Conservation (phyloP, 92 coral and sea anemone species). For the Paramuricea clavata region DNA sequence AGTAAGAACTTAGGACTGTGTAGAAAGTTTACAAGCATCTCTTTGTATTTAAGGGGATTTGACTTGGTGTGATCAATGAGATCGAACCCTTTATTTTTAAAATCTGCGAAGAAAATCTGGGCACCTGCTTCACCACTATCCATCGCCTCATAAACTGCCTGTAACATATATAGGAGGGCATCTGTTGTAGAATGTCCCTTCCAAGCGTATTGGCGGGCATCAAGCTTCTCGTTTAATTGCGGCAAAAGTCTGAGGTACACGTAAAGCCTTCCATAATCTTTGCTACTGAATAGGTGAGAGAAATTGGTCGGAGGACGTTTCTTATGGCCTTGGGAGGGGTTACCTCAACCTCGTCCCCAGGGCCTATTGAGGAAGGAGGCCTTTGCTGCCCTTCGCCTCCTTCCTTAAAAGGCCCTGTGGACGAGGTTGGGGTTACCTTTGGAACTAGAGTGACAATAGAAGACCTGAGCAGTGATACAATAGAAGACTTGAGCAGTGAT, state of each 20-base stretch:
- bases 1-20: conserved; percentile 26
- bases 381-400: too few relatives aligned
- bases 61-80: conserved; percentile 60
- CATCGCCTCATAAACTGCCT: conserved; percentile 52
- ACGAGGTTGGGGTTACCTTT: conserved; percentile 26
- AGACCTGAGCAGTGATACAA: conserved; percentile 39
- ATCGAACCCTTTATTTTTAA: conserved; percentile 64
- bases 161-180: too few relatives aligned
- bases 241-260: conserved; percentile 51
- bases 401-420: too few relatives aligned
- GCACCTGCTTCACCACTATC: conserved; percentile 60
- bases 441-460: conserved; percentile 55
- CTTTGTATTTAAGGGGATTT: conserved; percentile 59
- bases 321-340: neutral
- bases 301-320: conserved; percentile 66
- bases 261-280: conserved; percentile 73
- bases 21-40: conserved; percentile 51
- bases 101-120: conserved; percentile 37
- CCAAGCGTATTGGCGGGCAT: conserved; percentile 54
- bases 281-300: conserved; percentile 56
- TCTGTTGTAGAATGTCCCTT: too few relatives aligned
- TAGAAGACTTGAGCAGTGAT: too few relatives aligned
- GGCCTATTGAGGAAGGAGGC: too few relatives aligned
- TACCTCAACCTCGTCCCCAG: too few relatives aligned
- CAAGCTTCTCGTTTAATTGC: conserved; percentile 54